phyloP scores from a whole-genome alignment of 2,888 invertebrate genomes.

The Galeopsomyia nigrocyanea region DNA sequence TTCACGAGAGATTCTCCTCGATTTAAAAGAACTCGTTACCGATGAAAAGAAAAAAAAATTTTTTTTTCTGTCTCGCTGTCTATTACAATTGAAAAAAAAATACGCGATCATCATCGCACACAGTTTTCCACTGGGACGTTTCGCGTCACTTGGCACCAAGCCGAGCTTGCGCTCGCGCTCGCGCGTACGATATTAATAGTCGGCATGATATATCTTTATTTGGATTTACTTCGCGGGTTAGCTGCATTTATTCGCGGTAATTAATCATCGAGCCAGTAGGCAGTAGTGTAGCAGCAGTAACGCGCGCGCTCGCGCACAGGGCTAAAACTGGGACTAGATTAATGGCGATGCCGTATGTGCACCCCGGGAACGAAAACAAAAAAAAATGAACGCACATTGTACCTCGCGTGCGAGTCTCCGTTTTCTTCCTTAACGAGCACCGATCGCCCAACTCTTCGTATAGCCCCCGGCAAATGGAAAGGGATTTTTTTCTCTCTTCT shows the following conservation, averaged over 20 bases:
- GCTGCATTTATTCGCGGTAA: slow-evolving; percentile 51
- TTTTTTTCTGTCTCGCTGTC: too few species aligned
- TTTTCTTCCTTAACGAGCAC: slow-evolving; percentile 9
- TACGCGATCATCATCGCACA: too few species aligned
- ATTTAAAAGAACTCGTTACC: too few species aligned
- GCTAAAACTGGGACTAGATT: slow-evolving; percentile 53
- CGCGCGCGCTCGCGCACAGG: slow-evolving; percentile 39
- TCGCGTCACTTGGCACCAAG: too few species aligned
- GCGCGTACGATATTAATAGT: slow-evolving; percentile 48
- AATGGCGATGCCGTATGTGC: slow-evolving; percentile 49
- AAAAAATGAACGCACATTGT: slow-evolving; percentile 40
- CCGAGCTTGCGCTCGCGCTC: too few species aligned
- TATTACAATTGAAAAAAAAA: too few species aligned
- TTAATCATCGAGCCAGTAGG: slow-evolving; percentile 51
- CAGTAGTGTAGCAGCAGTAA: slow-evolving; percentile 39
- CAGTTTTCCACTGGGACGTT: too few species aligned
- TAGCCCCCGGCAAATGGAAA: too few species aligned
- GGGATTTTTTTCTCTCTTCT: too few species aligned
- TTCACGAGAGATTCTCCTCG: too few species aligned
- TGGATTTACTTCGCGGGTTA: slow-evolving; percentile 51
- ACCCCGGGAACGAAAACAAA: slow-evolving; percentile 21
- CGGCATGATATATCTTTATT: slow-evolving; percentile 55
- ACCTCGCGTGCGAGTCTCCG: slow-evolving; percentile 18
- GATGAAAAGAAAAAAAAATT: too few species aligned
- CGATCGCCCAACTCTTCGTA: slow-evolving; percentile 1